A percentile compares a stretch with the other conserved stretches of the same genome.
phyloP scores from a whole-genome alignment of 1,140 invertebrate genomes.

The Geopemphigus sp. region DNA sequence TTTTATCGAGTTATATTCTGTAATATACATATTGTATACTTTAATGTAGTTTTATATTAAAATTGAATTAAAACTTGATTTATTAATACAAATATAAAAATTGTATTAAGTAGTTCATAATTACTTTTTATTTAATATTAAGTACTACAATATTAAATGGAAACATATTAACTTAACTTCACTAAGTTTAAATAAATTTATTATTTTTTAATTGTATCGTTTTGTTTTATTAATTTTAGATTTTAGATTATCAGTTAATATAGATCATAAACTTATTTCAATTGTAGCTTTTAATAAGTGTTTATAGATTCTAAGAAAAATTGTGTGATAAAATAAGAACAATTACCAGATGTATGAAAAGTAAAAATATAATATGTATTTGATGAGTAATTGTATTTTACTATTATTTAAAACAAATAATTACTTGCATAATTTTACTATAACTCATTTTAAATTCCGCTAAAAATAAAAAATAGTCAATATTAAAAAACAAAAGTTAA shows the following conservation, averaged over 20 bases:
- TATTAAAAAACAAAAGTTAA: no score
- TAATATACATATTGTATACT: neutral
- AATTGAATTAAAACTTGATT: no score
- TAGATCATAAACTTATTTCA: neutral
- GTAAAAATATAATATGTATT: no score
- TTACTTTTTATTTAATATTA: no score
- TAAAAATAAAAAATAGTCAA: no score
- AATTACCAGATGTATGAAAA: conserved; percentile 8
- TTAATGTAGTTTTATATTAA: neutral
- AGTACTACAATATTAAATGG: neutral
- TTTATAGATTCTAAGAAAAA: neutral
- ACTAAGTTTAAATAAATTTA: neutral
- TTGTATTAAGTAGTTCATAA: neutral
- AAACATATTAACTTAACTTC: neutral
- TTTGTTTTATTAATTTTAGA: neutral
- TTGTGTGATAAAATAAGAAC: conserved; percentile 12
- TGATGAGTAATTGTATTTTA: no score
- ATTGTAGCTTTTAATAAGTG: neutral
- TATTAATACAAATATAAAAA: neutral
- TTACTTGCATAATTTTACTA: no score
- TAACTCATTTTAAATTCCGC: no score
- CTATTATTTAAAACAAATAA: no score
- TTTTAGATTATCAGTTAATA: neutral
- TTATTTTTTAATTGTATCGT: conserved; percentile 5
- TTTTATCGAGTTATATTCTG: neutral